Percentiles rank a stretch among this genome's conserved stretches.
Conservation (phyloP, 1,140 invertebrate species). For the Penaeus vannamei region DNA sequence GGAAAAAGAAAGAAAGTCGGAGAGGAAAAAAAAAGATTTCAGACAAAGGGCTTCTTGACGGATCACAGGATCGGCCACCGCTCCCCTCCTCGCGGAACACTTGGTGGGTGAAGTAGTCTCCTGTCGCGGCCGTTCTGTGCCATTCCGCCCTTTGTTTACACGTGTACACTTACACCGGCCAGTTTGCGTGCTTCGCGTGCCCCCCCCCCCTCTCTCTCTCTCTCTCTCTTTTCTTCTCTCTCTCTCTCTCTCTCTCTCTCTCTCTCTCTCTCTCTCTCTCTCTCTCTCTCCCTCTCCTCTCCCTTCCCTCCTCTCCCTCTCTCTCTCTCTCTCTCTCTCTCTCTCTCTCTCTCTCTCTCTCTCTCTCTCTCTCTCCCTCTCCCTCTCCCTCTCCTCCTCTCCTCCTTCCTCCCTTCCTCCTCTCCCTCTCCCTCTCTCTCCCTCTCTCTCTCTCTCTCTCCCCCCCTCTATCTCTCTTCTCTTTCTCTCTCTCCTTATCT, state of each 20-base stretch:
- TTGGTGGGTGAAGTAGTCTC: too few species aligned
- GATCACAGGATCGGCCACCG: too few species aligned
- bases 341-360: slow-evolving; percentile 22
- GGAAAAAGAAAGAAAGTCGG: too few species aligned
- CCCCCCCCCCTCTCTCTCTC: neutral
- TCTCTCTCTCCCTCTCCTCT: neutral
- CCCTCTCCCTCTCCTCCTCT: neutral
- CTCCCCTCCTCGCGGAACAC: too few species aligned
- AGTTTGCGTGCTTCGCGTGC: too few species aligned
- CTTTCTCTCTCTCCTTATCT: neutral
- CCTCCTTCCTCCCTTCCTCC: neutral
- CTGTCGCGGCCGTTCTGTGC: too few species aligned
- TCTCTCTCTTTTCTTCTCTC: neutral
- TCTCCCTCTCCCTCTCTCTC: slow-evolving; percentile 4
- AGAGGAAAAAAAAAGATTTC: too few species aligned
- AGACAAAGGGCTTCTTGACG: too few species aligned
- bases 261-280: neutral
- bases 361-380: neutral
- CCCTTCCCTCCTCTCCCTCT: neutral
- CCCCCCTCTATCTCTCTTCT: neutral
- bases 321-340: slow-evolving; percentile 22
- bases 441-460: slow-evolving; percentile 22
- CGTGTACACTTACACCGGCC: too few species aligned
- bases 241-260: neutral
- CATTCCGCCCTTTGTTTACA: too few species aligned